These are phyloP conservation scores for Pyrgilauda ruficollis DNA, from an alignment of 2,113 vertebrate genomes.

Conservation along the genomic window DNA sequence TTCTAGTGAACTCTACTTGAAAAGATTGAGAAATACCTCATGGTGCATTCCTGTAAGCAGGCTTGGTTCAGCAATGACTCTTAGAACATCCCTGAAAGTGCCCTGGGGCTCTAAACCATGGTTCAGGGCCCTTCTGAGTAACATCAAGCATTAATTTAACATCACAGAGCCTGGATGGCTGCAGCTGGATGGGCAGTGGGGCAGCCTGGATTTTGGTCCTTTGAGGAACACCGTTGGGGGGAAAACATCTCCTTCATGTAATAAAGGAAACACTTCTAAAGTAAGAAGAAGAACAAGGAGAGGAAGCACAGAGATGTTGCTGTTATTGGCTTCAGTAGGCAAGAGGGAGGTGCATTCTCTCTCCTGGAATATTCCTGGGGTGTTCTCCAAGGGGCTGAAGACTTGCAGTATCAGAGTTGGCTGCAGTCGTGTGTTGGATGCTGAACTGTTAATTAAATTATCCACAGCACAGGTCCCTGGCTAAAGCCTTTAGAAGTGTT, in stretches of 20 bases:
- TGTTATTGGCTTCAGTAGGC: neutral
- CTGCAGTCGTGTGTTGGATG: slow-evolving; percentile 1
- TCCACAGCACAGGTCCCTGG: slow-evolving; percentile 24
- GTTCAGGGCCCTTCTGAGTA: neutral
- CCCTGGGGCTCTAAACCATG: neutral
- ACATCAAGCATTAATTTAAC: neutral
- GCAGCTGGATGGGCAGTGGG: neutral
- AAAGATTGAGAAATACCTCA: neutral
- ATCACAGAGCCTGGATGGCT: neutral
- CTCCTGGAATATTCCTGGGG: neutral
- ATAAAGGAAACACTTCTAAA: neutral
- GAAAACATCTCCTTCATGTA: neutral
- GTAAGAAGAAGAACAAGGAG: neutral
- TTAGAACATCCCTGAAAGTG: neutral
- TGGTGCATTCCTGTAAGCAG: neutral
- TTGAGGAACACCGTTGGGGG: neutral
- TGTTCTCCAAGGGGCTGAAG: neutral
- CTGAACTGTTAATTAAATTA: slow-evolving; percentile 76
- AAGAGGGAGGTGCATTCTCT: neutral
- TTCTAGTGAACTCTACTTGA: neutral
- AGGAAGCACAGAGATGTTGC: neutral
- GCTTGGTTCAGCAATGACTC: neutral
- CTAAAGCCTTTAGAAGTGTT: slow-evolving; percentile 39
- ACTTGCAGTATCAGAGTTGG: slow-evolving; percentile 19
- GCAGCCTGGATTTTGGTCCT: neutral